phyloP scores from a whole-genome alignment of 2,888 invertebrate species.

The Eupithecia inturbata region DNA sequence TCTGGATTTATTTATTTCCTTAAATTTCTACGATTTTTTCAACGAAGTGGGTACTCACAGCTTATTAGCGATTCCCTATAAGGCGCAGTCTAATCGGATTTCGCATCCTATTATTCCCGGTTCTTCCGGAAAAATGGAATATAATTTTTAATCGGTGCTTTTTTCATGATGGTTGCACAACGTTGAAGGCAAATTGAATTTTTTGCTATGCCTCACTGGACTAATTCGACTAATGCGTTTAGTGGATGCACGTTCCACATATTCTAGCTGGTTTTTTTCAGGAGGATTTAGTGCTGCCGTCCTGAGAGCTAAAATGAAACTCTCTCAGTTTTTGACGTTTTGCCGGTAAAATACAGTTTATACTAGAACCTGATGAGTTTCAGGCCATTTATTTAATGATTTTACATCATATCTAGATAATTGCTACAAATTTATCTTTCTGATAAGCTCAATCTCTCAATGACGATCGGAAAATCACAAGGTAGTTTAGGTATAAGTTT shows the following conservation, averaged over 20 bases:
- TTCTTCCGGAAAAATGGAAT: conserved; percentile 71
- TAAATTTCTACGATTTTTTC: neutral
- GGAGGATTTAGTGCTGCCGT: conserved; percentile 41
- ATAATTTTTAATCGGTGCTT: conserved; percentile 75
- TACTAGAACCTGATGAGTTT: neutral
- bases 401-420: neutral
- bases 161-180: conserved; percentile 60
- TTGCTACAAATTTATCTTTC: conserved; percentile 12
- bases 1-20: neutral
- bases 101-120: conserved; percentile 67
- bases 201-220: conserved; percentile 77
- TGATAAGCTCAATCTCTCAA: conserved; percentile 29
- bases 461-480: conserved; percentile 31
- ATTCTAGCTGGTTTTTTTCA: conserved; percentile 40
- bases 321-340: conserved; percentile 2
- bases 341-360: neutral
- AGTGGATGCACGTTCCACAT: conserved; percentile 68
- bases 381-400: neutral
- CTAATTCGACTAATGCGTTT: conserved; percentile 82
- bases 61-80: conserved; percentile 66
- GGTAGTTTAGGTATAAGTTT: conserved; percentile 7
- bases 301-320: conserved; percentile 28
- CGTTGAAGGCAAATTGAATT: conserved; percentile 80
- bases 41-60: conserved; percentile 24
- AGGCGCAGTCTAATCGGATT: conserved; percentile 76